Base-by-base conservation (phyloP, 2,888 invertebrate genomes). In the Antheraea assamensis region DNA sequence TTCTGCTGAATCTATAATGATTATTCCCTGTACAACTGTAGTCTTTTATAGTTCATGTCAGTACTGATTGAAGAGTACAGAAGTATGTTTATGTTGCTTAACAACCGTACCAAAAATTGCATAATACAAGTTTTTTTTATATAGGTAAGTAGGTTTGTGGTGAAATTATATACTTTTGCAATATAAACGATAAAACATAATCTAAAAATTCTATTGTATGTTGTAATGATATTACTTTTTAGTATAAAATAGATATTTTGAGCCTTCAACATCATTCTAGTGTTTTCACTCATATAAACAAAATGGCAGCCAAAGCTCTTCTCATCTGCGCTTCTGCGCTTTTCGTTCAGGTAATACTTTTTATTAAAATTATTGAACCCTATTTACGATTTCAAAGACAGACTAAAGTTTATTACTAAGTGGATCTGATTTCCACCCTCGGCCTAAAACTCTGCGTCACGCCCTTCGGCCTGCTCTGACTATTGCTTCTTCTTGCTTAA, bases 301-400 rank as follows among this genome's bases (percentile, higher is more conserved):
- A 73, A 74, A 83, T 83, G 81, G 77, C 78, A 61, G 75, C 75
- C 72, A 82, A 81, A 72, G 73, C 75, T 68, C 66, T 80, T 24
- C 71, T 78, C 47, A 66, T 80, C 31, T 82, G 81, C 77, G 79
- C 80, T 74, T 79, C 78, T 47, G 80, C 79, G 70, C 76, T 83
- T 15, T 71, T 81, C 42, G 76, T 80, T 49, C 80, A 82, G 79
- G 80, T 82, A 52, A 52, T 52, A 24, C 10, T 24, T 0, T 24
- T 24, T 13, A 10, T 21, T 52, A 52, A 42, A 42, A 13, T 42
- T 35, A 8, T 35, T 35, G 0, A 35, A 10, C 10, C 13, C 13
- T 42, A 42, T 42, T 42, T 42, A 13, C 13, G 13, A 42, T 42
- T 42, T 42, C 35, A 10, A 2, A 35, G 13, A 42, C 10, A 42